Evolutionary conservation across 2,113 vertebrate genomes (phyloP).

Genomic region (Tragulus kanchil): DNA sequence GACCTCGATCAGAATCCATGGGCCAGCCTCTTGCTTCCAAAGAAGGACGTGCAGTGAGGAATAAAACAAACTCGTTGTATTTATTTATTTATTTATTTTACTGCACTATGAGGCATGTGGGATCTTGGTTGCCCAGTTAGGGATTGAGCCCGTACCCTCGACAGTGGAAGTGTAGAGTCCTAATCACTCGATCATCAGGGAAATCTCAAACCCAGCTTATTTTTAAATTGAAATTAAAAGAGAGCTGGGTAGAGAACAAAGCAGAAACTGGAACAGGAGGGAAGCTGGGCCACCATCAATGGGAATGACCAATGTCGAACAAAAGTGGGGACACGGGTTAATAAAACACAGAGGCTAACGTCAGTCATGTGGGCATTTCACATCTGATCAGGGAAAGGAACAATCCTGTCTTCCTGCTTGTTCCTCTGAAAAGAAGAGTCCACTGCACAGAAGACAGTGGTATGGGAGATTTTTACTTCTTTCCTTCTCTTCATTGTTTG

Average conservation of each 20-base stretch:
- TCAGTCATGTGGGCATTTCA: slow-evolving; percentile 9
- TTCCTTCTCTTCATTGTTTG: background rate
- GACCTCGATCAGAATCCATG: slow-evolving; percentile 55
- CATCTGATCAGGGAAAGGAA: background rate
- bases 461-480: background rate
- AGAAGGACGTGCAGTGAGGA: slow-evolving; percentile 14
- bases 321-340: background rate
- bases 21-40: slow-evolving; percentile 28
- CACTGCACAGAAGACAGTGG: background rate
- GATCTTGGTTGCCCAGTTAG: background rate
- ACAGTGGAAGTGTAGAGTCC: background rate
- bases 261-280: slow-evolving; percentile 34
- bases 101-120: background rate
- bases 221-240: slow-evolving; percentile 70
- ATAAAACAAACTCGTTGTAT: slow-evolving; percentile 7
- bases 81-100: background rate
- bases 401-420: background rate
- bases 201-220: slow-evolving; percentile 21
- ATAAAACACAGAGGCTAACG: background rate
- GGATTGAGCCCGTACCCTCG: background rate
- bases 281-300: background rate
- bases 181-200: background rate
- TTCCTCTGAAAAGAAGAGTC: background rate
- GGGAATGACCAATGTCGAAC: background rate
- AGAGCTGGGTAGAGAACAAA: slow-evolving; percentile 2